phyloP scores from a whole-genome alignment of 1,140 invertebrate species.

The Trinorchestia longiramus region DNA sequence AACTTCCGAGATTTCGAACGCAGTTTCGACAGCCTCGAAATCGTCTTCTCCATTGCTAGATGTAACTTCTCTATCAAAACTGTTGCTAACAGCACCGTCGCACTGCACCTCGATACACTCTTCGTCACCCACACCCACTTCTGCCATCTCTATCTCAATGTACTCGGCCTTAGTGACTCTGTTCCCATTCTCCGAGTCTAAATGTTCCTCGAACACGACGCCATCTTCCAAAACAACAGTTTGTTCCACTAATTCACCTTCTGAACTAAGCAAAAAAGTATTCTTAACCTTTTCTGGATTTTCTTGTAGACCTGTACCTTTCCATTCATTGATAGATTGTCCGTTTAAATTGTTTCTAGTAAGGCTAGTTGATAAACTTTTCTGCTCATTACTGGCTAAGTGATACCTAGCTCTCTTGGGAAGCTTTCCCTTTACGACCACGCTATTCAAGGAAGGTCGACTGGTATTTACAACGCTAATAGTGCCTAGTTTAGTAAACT shows the following conservation, averaged over 20 bases:
- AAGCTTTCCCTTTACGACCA: background rate
- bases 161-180: background rate
- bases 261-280: background rate
- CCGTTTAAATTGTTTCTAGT: background rate
- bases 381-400: background rate
- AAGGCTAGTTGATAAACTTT: background rate
- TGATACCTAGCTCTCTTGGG: background rate
- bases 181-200: background rate
- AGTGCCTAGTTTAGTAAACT: background rate
- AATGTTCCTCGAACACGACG: conserved; percentile 19
- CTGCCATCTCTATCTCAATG: conserved; percentile 24
- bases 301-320: background rate
- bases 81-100: conserved; percentile 19
- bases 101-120: background rate
- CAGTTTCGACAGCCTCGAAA: background rate
- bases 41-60: background rate
- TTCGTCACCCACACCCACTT: background rate
- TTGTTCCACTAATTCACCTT: background rate
- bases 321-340: background rate
- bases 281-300: background rate
- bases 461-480: background rate
- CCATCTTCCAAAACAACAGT: conserved; percentile 26
- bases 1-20: conserved; percentile 27
- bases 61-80: background rate
- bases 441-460: background rate